Base-by-base conservation (phyloP, 2,888 invertebrate species). In the Phortica okadai region DNA sequence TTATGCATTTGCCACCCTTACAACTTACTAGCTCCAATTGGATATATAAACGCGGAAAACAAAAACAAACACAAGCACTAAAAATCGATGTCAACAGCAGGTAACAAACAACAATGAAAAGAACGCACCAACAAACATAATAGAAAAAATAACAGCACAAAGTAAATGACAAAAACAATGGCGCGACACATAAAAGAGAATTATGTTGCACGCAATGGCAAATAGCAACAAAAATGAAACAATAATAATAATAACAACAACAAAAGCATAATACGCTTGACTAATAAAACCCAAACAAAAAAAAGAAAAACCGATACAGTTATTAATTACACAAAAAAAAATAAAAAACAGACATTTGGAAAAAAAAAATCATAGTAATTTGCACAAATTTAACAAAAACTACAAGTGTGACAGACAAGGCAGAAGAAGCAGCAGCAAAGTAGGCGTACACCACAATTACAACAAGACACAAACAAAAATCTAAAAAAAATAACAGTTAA, bases 31-130 rank as follows among this genome's bases (percentile, higher is more conserved):
- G 21, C 2, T 11, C 10, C 33, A 64, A 64, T 33, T 41, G 41
- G 41, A 64, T 41, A 33, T 33, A 62, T 21, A 64, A 64, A 21
- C 21, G 41, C 6, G 41, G 25, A 59, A 41, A 2, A 64, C 8
- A 16, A 25, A 33, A 8, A 50, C 50, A 14, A 8, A 50, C 14
- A 64, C 21, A 33, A 25, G 16, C 16, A 62, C 16, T 25, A 45
- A 67, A 67, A 69, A 69, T 69, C 69, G 69, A 69, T 69, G 69
- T 42, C 21, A 69, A 11, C 21, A 50, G 69, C 50, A 69, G 69
- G 50, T 45, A 45, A n/a, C 21, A 69, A 33, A 69, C 69, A 69
- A 45, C 16, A 69, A 69, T 8, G 44, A 44, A 11, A 69, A 16
- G 16, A 69, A 33, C 62, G 41, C 41, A 14, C 64, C 10, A 33